These are phyloP conservation scores for Poeciliopsis paucimaculata DNA, from an alignment of 2,797 vertebrate genomes.

Conservation along the genomic window DNA sequence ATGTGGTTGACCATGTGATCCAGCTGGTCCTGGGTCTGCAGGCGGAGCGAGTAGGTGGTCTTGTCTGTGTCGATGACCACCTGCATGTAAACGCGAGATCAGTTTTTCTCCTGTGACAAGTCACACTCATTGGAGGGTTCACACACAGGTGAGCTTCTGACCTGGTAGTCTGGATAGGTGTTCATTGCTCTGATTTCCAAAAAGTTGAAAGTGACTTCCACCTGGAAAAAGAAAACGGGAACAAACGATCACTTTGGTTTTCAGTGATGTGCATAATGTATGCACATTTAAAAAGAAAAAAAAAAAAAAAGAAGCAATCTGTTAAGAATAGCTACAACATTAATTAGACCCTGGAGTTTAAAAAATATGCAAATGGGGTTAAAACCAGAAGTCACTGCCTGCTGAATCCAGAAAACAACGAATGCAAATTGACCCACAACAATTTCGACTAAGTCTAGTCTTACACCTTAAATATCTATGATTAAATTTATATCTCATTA, in stretches of 20 bases:
- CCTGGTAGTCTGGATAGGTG: conserved; percentile 87
- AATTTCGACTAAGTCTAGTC: background rate
- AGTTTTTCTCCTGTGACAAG: background rate
- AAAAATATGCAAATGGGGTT: background rate
- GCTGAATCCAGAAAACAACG: background rate
- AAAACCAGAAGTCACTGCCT: background rate
- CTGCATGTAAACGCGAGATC: conserved; percentile 57
- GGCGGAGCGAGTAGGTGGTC: conserved; percentile 83
- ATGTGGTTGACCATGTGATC: conserved; percentile 87
- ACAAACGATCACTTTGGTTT: background rate
- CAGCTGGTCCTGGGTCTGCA: conserved; percentile 86
- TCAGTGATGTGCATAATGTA: background rate
- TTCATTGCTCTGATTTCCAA: conserved; percentile 90
- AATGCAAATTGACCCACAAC: background rate
- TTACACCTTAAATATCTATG: background rate
- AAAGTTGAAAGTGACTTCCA: conserved; percentile 91
- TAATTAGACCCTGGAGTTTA: background rate
- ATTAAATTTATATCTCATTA: background rate
- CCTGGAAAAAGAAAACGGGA: conserved; percentile 64
- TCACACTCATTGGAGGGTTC: background rate
- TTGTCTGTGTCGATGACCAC: conserved; percentile 91
- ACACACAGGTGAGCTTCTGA: conserved; percentile 35
- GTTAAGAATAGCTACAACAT: background rate
- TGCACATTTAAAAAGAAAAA: background rate
- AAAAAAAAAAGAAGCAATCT: background rate